A percentile compares a stretch with the other conserved stretches of the same genome.
These are phyloP conservation scores for Epizoanthus rinbou DNA, from an alignment of 92 coral and sea anemone species.

Conservation along the genomic window DNA sequence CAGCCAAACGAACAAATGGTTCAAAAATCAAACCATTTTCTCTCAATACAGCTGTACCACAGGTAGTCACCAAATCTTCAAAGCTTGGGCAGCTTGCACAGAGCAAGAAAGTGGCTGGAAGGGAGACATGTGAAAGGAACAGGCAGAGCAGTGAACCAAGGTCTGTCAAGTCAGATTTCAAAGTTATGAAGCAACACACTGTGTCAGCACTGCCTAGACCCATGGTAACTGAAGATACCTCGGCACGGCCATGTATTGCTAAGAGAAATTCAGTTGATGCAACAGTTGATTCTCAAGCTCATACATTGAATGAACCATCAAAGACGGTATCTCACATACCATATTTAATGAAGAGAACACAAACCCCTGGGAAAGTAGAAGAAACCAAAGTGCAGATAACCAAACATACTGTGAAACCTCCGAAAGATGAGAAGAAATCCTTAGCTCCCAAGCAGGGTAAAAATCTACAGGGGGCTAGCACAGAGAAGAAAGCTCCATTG, in stretches of 20 bases:
- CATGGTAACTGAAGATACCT: conserved; percentile 1
- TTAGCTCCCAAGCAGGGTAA: conserved; percentile 15
- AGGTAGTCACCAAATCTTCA: conserved; percentile 27
- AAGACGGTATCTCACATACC: conserved; percentile 35
- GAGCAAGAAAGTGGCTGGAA: conserved; percentile 2
- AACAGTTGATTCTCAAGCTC: conserved; percentile 16
- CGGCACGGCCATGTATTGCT: conserved; percentile 36
- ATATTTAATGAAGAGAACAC: conserved; percentile 31
- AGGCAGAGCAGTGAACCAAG: background rate
- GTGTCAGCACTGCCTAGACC: conserved; percentile 43
- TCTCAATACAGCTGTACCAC: conserved; percentile 19
- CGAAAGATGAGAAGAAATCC: conserved; percentile 30
- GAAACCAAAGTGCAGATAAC: conserved; percentile 4
- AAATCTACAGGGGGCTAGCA: background rate
- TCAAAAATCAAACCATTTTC: conserved; percentile 44
- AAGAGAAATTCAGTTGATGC: background rate
- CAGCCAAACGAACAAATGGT: conserved; percentile 25
- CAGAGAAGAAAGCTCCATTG: background rate
- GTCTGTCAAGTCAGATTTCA: conserved; percentile 7
- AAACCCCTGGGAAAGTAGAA: background rate
- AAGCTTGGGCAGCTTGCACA: conserved; percentile 33
- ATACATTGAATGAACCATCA: background rate
- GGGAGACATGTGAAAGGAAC: conserved; percentile 16
- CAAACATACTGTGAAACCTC: background rate
- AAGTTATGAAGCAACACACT: conserved; percentile 36